Evolutionary conservation across 2,888 invertebrate genomes (phyloP).

Genomic region (Drosophila aldrichi): DNA sequence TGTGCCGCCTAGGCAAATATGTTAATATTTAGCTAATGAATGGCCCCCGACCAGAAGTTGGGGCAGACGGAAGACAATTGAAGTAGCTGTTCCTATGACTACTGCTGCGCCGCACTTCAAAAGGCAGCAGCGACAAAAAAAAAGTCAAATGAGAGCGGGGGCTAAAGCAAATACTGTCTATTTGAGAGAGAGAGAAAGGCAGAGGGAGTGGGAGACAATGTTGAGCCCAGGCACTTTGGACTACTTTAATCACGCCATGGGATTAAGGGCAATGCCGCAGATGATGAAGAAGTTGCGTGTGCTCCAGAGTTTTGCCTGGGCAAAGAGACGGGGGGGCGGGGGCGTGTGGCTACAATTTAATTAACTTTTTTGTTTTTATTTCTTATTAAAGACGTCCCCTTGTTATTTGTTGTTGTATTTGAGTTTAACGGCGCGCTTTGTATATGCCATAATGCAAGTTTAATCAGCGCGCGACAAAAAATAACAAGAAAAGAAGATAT

Average conservation of each 20-base stretch:
- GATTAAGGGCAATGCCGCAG: constrained; percentile 70
- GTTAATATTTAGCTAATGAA: constrained; percentile 80
- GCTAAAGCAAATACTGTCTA: constrained; percentile 27
- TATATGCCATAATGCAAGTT: constrained; percentile 72
- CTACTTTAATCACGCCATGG: constrained; percentile 81
- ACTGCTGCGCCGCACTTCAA: constrained; percentile 51
- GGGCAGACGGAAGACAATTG: constrained; percentile 65
- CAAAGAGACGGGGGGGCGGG: neutral
- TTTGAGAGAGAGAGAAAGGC: constrained; percentile 4
- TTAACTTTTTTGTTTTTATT: constrained; percentile 79
- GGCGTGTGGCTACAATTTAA: constrained; percentile 73
- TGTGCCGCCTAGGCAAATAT: constrained; percentile 67
- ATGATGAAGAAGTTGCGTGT: constrained; percentile 82
- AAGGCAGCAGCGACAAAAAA: constrained; percentile 36
- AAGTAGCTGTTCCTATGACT: constrained; percentile 46
- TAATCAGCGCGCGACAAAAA: constrained; percentile 75
- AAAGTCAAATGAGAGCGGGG: neutral
- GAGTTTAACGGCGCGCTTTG: constrained; percentile 74
- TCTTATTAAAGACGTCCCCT: constrained; percentile 71
- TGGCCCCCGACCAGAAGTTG: constrained; percentile 26
- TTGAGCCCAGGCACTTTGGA: constrained; percentile 55
- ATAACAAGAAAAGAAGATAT: constrained; percentile 2
- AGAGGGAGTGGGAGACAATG: constrained; percentile 1
- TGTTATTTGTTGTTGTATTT: constrained; percentile 63
- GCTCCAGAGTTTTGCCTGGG: constrained; percentile 26